Percentiles rank a stretch among this genome's conserved stretches.
Conservation (phyloP, 2,888 invertebrate genomes). For the Melolontha melolontha region DNA sequence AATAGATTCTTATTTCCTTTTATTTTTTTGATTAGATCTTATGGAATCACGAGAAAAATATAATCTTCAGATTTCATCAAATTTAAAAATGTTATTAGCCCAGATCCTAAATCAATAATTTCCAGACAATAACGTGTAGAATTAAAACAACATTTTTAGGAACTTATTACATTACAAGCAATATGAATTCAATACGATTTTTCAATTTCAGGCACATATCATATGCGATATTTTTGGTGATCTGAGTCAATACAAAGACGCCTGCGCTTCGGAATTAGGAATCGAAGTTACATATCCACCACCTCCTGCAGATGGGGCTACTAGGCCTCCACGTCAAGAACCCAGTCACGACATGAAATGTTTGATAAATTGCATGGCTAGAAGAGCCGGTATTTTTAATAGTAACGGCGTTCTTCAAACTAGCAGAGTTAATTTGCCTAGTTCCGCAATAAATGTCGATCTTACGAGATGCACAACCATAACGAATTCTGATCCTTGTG, state of each 20-base stretch:
- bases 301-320: neutral
- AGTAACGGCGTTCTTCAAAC: constrained; percentile 20
- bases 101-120: no score
- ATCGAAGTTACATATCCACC: neutral
- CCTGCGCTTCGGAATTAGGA: constrained; percentile 18
- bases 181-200: no score
- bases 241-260: constrained; percentile 6
- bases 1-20: neutral
- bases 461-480: constrained; percentile 7
- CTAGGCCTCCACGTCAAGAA: constrained; percentile 4
- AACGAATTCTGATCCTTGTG: constrained; percentile 27
- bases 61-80: neutral
- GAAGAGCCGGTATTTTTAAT: constrained; percentile 3
- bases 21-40: neutral
- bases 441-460: neutral
- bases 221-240: neutral
- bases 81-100: neutral
- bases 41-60: neutral
- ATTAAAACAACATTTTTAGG: no score
- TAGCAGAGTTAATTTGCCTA: constrained; percentile 4
- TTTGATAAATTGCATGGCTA: constrained; percentile 14
- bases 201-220: no score
- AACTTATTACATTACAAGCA: no score
- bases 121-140: no score
- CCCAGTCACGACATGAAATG: constrained; percentile 31